These are phyloP conservation scores for Pterostichus madidus DNA, from an alignment of 2,888 invertebrate genomes.

Conservation along the genomic window DNA sequence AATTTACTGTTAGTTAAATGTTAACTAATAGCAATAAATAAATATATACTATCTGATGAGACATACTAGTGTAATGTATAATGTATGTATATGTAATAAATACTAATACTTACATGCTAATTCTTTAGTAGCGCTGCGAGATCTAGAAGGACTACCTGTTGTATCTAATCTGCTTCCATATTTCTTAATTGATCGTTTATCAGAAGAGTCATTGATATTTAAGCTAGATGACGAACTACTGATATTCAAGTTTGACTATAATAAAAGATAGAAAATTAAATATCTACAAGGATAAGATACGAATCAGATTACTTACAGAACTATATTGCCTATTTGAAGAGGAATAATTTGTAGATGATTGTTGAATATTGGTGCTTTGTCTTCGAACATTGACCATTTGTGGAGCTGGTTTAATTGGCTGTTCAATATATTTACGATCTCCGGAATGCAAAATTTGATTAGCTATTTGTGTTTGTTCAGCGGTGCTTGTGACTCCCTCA, in stretches of 20 bases:
- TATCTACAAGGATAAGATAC: background rate
- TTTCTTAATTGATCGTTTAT: conserved; percentile 80
- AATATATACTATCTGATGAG: no score
- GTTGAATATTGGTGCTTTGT: conserved; percentile 34
- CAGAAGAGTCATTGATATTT: conserved; percentile 76
- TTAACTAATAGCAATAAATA: no score
- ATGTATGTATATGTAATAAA: no score
- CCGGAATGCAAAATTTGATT: conserved; percentile 94
- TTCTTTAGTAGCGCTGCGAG: conserved; percentile 94
- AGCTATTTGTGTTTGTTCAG: conserved; percentile 90
- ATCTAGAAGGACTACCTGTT: conserved; percentile 90
- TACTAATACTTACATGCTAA: conserved; percentile 83
- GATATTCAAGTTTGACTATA: conserved; percentile 52
- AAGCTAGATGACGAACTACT: conserved; percentile 75
- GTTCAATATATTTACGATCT: conserved; percentile 93
- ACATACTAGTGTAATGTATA: no score
- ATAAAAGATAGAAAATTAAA: conserved; percentile 1
- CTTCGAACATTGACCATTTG: conserved; percentile 81
- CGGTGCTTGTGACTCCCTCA: conserved; percentile 89
- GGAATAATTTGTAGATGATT: conserved; percentile 74
- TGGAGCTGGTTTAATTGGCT: conserved; percentile 89
- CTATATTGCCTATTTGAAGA: conserved; percentile 71
- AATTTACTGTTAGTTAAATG: no score
- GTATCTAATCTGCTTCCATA: conserved; percentile 86
- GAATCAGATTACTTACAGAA: conserved; percentile 31